Evolutionary conservation across 2,888 invertebrate genomes (phyloP).

Genomic region (Leptinotarsa haldemani): DNA sequence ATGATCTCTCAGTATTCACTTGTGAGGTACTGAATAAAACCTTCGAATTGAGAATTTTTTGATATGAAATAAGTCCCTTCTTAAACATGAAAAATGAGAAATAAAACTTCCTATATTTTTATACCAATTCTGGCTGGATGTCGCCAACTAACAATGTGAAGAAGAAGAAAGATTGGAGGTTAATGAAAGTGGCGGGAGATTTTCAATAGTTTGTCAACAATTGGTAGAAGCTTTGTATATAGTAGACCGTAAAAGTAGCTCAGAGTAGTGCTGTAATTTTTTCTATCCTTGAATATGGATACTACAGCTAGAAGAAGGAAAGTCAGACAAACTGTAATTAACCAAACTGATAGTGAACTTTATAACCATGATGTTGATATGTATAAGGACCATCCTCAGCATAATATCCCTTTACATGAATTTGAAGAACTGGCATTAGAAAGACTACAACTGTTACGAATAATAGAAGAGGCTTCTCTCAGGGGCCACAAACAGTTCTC

Average conservation of each 20-base stretch:
- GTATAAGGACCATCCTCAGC: slow-evolving; percentile 81
- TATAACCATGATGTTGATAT: slow-evolving; percentile 84
- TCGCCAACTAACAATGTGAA: too few relatives aligned
- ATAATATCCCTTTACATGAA: slow-evolving; percentile 81
- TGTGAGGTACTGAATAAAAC: too few relatives aligned
- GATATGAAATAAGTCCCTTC: too few relatives aligned
- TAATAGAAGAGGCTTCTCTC: slow-evolving; percentile 79
- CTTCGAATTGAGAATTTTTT: too few relatives aligned
- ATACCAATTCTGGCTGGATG: too few relatives aligned
- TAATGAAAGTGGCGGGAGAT: neutral
- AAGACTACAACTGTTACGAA: slow-evolving; percentile 81
- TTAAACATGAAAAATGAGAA: too few relatives aligned
- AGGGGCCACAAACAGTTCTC: slow-evolving; percentile 73
- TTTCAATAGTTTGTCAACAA: neutral
- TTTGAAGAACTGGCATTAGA: slow-evolving; percentile 91
- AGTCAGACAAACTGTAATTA: slow-evolving; percentile 52
- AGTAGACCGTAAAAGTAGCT: neutral
- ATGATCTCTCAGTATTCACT: too few relatives aligned
- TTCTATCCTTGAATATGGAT: slow-evolving; percentile 49
- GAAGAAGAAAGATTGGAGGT: too few relatives aligned
- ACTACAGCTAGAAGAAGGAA: slow-evolving; percentile 54
- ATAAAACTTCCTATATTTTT: too few relatives aligned
- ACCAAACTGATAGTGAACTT: slow-evolving; percentile 66
- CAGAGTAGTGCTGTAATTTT: neutral
- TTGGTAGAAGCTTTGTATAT: too few relatives aligned